Conservation (phyloP, 2,888 invertebrate species). For the Cyrtodaria siliqua region DNA sequence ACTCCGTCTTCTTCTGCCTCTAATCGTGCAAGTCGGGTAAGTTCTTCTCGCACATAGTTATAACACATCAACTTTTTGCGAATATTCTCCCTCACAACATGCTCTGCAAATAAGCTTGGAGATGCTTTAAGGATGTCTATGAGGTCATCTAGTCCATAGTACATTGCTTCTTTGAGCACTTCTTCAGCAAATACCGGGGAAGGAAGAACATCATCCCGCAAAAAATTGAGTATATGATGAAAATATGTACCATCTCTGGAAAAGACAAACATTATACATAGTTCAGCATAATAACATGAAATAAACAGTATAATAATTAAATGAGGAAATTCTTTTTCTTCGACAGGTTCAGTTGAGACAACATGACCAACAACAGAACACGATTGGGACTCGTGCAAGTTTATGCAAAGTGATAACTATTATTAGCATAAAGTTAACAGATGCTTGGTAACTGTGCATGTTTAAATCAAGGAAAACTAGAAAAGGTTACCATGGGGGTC, state of each 20-base stretch:
- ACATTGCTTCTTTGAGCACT: slow-evolving; percentile 78
- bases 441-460: too few relatives aligned
- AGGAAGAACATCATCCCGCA: slow-evolving; percentile 78
- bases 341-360: too few relatives aligned
- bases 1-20: slow-evolving; percentile 65
- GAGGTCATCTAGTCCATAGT: slow-evolving; percentile 75
- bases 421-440: too few relatives aligned
- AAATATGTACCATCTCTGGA: slow-evolving; percentile 78
- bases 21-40: slow-evolving; percentile 63
- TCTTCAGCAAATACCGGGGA: slow-evolving; percentile 67
- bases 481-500: too few relatives aligned
- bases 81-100: slow-evolving; percentile 70
- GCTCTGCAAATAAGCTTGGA: slow-evolving; percentile 72
- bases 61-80: slow-evolving; percentile 68
- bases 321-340: too few relatives aligned
- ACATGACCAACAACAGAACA: too few relatives aligned
- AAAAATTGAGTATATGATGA: slow-evolving; percentile 77
- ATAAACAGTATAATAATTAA: too few relatives aligned
- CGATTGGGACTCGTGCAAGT: too few relatives aligned
- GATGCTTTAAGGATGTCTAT: slow-evolving; percentile 70
- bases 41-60: slow-evolving; percentile 63
- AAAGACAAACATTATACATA: slow-evolving; percentile 5
- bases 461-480: too few relatives aligned
- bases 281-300: too few relatives aligned
- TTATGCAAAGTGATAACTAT: too few relatives aligned